Percentiles rank a stretch among this genome's conserved stretches.
Evolutionary conservation across 2,113 vertebrate species (phyloP).

Genomic region (Limnothrissa miodon): DNA sequence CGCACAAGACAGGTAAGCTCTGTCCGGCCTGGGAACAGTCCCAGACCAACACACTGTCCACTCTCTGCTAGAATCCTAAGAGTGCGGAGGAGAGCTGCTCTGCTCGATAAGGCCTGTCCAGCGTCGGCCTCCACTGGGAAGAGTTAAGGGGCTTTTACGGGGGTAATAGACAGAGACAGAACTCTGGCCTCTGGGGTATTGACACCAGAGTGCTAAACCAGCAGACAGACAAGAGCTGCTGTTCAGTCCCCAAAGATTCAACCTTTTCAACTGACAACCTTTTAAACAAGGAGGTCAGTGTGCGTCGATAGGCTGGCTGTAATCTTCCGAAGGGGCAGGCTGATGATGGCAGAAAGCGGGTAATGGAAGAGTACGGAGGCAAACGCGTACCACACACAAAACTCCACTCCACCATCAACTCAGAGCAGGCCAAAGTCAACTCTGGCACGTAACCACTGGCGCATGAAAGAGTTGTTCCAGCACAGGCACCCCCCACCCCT

Average conservation of each 20-base stretch:
- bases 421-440: constrained; percentile 44
- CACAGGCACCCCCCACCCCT: constrained; percentile 13
- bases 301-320: constrained; percentile 18
- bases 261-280: constrained; percentile 35
- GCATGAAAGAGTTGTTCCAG: constrained; percentile 60
- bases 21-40: background rate
- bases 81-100: background rate
- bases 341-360: constrained; percentile 22
- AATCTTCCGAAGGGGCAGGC: constrained; percentile 12
- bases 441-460: constrained; percentile 53
- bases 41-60: background rate
- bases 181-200: constrained; percentile 3
- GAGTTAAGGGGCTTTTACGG: constrained; percentile 11
- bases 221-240: background rate
- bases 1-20: background rate
- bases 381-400: constrained; percentile 16
- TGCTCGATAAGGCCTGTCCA: constrained; percentile 2
- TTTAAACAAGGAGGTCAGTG: constrained; percentile 10
- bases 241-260: background rate
- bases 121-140: background rate
- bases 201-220: constrained; percentile 1
- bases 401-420: constrained; percentile 15
- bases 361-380: background rate
- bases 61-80: background rate
- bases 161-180: constrained; percentile 25